Evolutionary conservation across 1,140 invertebrate genomes (phyloP).

Genomic region (Argopecten irradians): DNA sequence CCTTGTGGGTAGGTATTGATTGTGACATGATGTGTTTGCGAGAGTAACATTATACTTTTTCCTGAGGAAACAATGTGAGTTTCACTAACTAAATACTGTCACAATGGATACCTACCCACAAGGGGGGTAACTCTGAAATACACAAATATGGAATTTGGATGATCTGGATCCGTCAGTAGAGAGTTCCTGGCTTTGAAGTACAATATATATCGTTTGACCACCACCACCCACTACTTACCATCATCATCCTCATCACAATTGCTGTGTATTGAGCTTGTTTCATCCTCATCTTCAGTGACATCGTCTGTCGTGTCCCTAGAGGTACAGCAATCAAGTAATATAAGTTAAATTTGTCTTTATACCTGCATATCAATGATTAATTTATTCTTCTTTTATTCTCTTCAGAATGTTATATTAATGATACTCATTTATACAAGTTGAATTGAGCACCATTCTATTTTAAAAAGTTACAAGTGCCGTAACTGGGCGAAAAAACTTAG

Average conservation of each 20-base stretch:
- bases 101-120: too few relatives aligned
- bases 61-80: too few relatives aligned
- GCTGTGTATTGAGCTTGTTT: constrained; percentile 77
- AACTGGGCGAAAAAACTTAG: too few relatives aligned
- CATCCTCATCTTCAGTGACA: constrained; percentile 70
- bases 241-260: constrained; percentile 83
- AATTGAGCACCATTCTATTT: too few relatives aligned
- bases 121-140: too few relatives aligned
- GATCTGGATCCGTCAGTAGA: neutral
- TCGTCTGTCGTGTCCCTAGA: constrained; percentile 57
- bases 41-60: too few relatives aligned
- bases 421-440: neutral
- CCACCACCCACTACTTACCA: constrained; percentile 51
- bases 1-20: too few relatives aligned
- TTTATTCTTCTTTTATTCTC: neutral
- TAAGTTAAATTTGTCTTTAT: neutral
- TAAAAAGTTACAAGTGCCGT: too few relatives aligned
- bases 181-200: neutral
- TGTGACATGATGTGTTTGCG: too few relatives aligned
- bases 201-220: neutral
- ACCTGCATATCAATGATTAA: neutral
- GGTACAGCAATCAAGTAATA: neutral
- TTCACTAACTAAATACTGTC: too few relatives aligned
- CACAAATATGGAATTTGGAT: too few relatives aligned
- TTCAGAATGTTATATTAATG: neutral